phyloP scores from a whole-genome alignment of 2,888 invertebrate species.

The Halocaridina rubra region DNA sequence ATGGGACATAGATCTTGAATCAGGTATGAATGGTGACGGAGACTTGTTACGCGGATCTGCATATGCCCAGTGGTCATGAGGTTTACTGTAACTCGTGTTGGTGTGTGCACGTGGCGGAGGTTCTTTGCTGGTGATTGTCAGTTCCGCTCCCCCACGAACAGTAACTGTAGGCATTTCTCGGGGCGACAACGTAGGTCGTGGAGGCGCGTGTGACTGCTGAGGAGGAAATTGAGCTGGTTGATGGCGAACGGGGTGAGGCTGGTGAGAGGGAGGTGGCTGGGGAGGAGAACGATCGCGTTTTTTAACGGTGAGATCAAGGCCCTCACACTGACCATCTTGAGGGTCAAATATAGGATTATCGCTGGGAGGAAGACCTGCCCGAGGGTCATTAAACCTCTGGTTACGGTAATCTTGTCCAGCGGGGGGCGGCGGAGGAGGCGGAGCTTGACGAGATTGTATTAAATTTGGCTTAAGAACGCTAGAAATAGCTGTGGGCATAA shows the following conservation, averaged over 20 bases:
- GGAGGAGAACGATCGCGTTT: conserved; percentile 57
- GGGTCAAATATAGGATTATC: not conserved
- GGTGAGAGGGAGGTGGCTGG: conserved; percentile 28
- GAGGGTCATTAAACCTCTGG: conserved; percentile 43
- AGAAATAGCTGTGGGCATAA: conserved; percentile 23
- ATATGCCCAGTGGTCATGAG: conserved; percentile 59
- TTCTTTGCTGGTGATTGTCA: conserved; percentile 54
- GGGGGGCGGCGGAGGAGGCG: conserved; percentile 18
- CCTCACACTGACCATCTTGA: conserved; percentile 49
- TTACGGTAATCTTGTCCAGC: conserved; percentile 17
- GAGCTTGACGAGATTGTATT: not conserved
- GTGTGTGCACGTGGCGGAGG: conserved; percentile 66
- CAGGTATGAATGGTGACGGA: conserved; percentile 65
- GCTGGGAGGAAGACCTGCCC: conserved; percentile 38
- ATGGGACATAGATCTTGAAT: conserved; percentile 65
- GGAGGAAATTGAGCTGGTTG: conserved; percentile 34
- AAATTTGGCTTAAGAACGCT: conserved; percentile 27
- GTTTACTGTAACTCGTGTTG: conserved; percentile 63
- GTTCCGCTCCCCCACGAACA: conserved; percentile 54
- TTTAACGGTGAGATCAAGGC: conserved; percentile 61
- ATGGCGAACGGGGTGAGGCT: conserved; percentile 23
- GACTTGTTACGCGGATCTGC: conserved; percentile 65
- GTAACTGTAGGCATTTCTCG: conserved; percentile 48
- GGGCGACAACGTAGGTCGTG: conserved; percentile 4
- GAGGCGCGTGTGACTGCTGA: conserved; percentile 44